Evolutionary conservation across 2,797 vertebrate genomes (phyloP).

Genomic region (Etheostoma nigrum): DNA sequence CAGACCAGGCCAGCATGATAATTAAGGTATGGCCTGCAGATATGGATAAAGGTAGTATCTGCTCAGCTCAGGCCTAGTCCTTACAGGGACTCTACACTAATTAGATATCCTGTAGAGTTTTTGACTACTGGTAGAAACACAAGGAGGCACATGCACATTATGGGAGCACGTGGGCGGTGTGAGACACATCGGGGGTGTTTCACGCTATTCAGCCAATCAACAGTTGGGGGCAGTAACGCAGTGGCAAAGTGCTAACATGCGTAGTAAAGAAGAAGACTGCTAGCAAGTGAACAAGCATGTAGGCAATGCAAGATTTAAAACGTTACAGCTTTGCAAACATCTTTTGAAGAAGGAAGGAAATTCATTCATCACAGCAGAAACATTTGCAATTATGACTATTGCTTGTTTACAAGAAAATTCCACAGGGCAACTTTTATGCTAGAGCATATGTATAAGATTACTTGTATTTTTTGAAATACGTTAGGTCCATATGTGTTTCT

Average conservation of each 20-base stretch:
- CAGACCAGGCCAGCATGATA: neutral
- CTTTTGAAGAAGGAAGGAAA: neutral
- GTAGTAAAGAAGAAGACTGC: neutral
- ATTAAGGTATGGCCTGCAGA: neutral
- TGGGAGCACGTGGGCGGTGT: neutral
- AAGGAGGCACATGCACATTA: neutral
- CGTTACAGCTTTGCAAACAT: neutral
- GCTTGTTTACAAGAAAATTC: neutral
- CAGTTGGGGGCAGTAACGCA: neutral
- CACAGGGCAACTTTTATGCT: conserved; percentile 4
- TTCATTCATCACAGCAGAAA: neutral
- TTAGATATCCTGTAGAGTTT: neutral
- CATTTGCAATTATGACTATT: neutral
- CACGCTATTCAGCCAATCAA: neutral
- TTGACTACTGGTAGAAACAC: neutral
- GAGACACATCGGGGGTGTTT: neutral
- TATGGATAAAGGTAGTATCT: neutral
- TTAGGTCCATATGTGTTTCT: too few relatives aligned
- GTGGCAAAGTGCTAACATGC: neutral
- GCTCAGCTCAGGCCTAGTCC: neutral
- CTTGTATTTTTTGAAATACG: too few relatives aligned
- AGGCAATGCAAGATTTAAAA: neutral
- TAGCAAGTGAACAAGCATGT: neutral
- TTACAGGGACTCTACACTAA: neutral
- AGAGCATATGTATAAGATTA: neutral